A percentile compares a stretch with the other conserved stretches of the same genome.
phyloP scores from a whole-genome alignment of 2,797 vertebrate genomes.

The Pseudotriccus pelzelni region DNA sequence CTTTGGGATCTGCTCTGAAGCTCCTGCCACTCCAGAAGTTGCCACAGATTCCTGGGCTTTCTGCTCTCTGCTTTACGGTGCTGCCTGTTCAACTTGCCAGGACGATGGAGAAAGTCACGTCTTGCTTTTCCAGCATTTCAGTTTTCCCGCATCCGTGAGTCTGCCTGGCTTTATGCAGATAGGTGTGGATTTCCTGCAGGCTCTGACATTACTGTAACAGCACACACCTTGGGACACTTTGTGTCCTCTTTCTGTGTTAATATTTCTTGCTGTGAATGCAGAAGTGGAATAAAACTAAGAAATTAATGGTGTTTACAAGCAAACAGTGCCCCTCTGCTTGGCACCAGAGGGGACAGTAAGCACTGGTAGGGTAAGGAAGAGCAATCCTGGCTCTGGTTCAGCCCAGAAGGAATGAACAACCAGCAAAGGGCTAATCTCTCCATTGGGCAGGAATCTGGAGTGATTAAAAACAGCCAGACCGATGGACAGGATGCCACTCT shows the following conservation, averaged over 20 bases:
- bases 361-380: fast-evolving
- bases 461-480: neutral
- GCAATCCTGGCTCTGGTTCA: fast-evolving
- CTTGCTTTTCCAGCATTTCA: neutral
- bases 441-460: neutral
- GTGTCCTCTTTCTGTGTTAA: neutral
- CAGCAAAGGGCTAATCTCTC: neutral
- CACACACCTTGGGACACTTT: neutral
- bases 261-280: neutral
- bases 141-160: neutral
- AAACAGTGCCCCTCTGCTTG: fast-evolving
- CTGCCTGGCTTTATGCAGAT: neutral
- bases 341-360: fast-evolving
- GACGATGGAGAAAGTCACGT: neutral
- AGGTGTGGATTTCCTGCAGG: neutral
- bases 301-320: neutral
- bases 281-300: neutral
- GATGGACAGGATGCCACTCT: neutral
- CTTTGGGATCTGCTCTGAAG: neutral
- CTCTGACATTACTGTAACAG: neutral
- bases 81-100: neutral
- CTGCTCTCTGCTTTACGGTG: neutral
- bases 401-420: neutral
- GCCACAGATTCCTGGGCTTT: neutral
- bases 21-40: neutral